Conservation (phyloP, 2,113 vertebrate genomes). For the Albula goreensis region DNA sequence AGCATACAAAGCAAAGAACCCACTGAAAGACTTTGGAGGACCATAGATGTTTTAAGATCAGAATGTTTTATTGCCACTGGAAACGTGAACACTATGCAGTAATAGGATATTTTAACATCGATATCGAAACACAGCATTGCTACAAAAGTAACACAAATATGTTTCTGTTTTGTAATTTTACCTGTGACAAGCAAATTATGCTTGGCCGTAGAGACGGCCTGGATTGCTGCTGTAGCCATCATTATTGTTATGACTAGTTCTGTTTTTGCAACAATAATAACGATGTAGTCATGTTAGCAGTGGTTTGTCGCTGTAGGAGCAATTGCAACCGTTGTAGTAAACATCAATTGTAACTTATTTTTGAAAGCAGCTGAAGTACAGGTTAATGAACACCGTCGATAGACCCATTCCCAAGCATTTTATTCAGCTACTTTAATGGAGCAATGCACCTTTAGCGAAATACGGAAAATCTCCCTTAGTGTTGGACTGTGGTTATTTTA, state of each 20-base stretch:
- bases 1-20: no score
- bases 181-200: background rate
- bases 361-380: background rate
- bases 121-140: no score
- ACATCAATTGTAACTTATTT: slow-evolving; percentile 1
- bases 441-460: background rate
- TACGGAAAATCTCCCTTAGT: no score
- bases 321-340: background rate
- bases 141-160: background rate
- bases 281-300: background rate
- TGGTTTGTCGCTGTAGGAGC: background rate
- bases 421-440: background rate
- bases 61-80: no score
- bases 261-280: background rate
- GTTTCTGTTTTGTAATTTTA: background rate
- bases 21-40: no score
- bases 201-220: background rate
- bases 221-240: background rate
- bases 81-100: no score
- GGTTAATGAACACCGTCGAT: background rate
- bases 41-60: no score
- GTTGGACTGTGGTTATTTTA: no score
- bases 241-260: background rate
- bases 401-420: background rate
- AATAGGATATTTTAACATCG: no score